Evolutionary conservation across 2,113 vertebrate species (phyloP).

Genomic region (Cyprinus carpio): DNA sequence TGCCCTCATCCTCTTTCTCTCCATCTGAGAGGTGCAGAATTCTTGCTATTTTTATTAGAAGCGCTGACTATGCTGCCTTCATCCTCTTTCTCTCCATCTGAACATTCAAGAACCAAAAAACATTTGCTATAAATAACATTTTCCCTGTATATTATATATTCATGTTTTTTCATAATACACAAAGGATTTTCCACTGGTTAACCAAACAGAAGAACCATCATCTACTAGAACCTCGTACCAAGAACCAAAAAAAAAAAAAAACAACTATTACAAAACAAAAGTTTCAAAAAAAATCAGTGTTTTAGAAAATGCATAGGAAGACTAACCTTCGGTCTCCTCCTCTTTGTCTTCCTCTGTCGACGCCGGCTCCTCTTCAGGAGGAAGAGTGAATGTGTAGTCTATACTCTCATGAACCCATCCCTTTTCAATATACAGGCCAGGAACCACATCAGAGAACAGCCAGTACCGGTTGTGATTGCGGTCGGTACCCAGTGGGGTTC

Average conservation of each 20-base stretch:
- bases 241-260: neutral
- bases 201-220: too few species aligned
- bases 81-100: conserved; percentile 74
- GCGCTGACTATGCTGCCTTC: conserved; percentile 73
- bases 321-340: conserved; percentile 56
- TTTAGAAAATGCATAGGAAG: neutral
- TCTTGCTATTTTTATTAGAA: conserved; percentile 65
- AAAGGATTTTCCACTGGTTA: too few species aligned
- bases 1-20: conserved; percentile 75
- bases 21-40: too few species aligned
- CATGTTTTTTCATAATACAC: too few species aligned
- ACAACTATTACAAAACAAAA: too few species aligned
- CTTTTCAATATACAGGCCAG: conserved; percentile 95
- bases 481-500: conserved; percentile 89
- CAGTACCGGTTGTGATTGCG: conserved; percentile 98
- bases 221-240: too few species aligned
- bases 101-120: conserved; percentile 12
- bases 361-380: conserved; percentile 62
- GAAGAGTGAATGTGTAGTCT: conserved; percentile 85
- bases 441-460: conserved; percentile 96
- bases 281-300: too few species aligned
- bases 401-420: conserved; percentile 95
- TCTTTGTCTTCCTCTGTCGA: conserved; percentile 68
- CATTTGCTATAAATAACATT: neutral
- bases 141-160: neutral